Conservation (phyloP, 2,113 vertebrate genomes). For the Tichodroma muraria region DNA sequence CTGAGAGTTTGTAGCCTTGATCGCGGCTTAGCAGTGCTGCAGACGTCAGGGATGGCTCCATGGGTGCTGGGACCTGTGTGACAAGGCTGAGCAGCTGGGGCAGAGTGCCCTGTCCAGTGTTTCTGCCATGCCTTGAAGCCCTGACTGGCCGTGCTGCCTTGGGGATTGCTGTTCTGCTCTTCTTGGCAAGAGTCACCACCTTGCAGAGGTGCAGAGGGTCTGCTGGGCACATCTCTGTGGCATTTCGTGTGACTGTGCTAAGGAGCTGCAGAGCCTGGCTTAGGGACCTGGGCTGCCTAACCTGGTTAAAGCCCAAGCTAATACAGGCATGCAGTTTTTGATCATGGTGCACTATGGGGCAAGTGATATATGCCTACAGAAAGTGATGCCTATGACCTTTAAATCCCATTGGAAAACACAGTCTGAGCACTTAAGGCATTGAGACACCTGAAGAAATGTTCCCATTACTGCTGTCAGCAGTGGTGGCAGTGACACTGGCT, state of each 20-base stretch:
- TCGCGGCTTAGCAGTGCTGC: not conserved
- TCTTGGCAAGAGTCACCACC: not conserved
- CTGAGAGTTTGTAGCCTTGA: not conserved
- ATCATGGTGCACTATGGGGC: not conserved
- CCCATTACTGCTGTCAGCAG: not conserved
- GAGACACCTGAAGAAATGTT: not conserved
- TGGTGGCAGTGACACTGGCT: not conserved
- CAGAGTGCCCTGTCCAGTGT: not conserved
- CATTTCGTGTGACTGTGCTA: not conserved
- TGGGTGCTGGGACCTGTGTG: not conserved
- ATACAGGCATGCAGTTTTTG: not conserved
- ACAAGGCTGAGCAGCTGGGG: not conserved
- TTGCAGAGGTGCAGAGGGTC: not conserved
- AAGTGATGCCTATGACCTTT: not conserved
- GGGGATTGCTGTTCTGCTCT: not conserved
- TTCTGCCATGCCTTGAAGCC: not conserved
- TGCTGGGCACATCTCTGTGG: not conserved
- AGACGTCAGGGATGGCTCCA: not conserved
- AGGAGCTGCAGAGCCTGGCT: not conserved
- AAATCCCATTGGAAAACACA: not conserved
- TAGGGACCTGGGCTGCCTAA: not conserved
- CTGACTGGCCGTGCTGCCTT: rapidly evolving
- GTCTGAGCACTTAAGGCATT: not conserved
- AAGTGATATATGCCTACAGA: not conserved
- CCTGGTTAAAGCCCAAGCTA: not conserved